These are phyloP conservation scores for Helarctos malayanus DNA, from an alignment of 2,797 vertebrate genomes.

Conservation along the genomic window DNA sequence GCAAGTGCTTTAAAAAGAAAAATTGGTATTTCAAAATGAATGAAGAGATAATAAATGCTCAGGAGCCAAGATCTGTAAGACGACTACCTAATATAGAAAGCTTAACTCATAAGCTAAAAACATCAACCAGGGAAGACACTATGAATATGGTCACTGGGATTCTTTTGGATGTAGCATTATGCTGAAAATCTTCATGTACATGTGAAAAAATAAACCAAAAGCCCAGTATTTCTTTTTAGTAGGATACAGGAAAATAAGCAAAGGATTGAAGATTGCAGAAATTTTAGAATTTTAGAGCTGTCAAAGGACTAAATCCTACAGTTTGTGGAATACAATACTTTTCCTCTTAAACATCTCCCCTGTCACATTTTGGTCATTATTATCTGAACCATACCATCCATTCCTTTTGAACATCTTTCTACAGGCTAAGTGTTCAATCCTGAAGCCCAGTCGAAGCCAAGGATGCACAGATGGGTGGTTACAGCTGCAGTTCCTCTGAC, in stretches of 20 bases:
- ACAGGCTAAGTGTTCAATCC: slow-evolving; percentile 67
- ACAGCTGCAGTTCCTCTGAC: slow-evolving; percentile 89
- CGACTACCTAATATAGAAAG: slow-evolving; percentile 50
- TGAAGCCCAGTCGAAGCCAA: slow-evolving; percentile 86
- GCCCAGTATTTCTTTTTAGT: not conserved
- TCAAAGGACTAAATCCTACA: not conserved
- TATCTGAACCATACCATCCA: slow-evolving; percentile 48
- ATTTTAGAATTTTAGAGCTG: slow-evolving; percentile 9
- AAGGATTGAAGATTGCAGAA: not conserved
- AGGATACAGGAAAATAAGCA: slow-evolving; percentile 41
- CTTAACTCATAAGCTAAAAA: slow-evolving; percentile 60
- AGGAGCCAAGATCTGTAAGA: not conserved
- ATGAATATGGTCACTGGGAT: slow-evolving; percentile 36
- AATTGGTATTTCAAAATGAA: slow-evolving; percentile 2
- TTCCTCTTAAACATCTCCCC: slow-evolving; percentile 12
- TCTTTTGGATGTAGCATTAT: slow-evolving; percentile 73
- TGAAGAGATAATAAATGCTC: not conserved
- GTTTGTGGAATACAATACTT: not conserved
- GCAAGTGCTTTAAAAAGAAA: slow-evolving; percentile 61
- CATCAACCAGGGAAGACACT: slow-evolving; percentile 45
- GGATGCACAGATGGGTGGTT: slow-evolving; percentile 88
- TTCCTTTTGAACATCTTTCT: slow-evolving; percentile 72
- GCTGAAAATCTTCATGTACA: slow-evolving; percentile 18
- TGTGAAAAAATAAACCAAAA: slow-evolving; percentile 22
- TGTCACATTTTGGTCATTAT: slow-evolving; percentile 40